These are phyloP conservation scores for Helicolenus hilgendorfi DNA, from an alignment of 2,797 vertebrate genomes.

Conservation along the genomic window DNA sequence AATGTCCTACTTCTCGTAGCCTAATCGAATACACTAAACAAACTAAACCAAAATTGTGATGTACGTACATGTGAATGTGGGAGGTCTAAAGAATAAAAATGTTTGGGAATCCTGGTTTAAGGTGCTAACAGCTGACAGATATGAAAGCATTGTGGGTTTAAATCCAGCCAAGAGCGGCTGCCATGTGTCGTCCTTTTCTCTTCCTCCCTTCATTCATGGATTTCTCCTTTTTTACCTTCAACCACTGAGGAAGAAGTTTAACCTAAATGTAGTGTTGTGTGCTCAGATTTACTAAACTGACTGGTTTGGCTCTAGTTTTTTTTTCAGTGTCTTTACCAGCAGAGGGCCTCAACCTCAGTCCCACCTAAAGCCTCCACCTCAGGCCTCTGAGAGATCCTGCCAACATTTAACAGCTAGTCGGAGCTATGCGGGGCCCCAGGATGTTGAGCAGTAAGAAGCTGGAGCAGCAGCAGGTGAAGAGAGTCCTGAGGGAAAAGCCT, in stretches of 20 bases:
- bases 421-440: conserved; percentile 51
- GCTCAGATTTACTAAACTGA: background rate
- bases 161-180: background rate
- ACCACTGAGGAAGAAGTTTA: background rate
- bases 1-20: background rate
- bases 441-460: conserved; percentile 49
- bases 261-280: background rate
- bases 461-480: conserved; percentile 78
- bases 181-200: background rate
- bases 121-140: conserved; percentile 12
- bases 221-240: background rate
- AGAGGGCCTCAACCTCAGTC: conserved; percentile 20
- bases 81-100: conserved; percentile 17
- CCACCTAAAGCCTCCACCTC: background rate
- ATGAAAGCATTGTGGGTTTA: background rate
- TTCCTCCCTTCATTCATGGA: background rate
- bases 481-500: conserved; percentile 71
- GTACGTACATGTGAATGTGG: background rate
- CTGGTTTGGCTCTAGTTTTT: background rate
- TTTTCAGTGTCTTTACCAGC: background rate
- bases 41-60: background rate
- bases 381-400: conserved; percentile 43
- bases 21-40: background rate
- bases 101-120: conserved; percentile 17
- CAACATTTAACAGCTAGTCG: conserved; percentile 68